These are phyloP conservation scores for Cranoglanis bouderius DNA, from an alignment of 2,113 vertebrate genomes.

Conservation along the genomic window DNA sequence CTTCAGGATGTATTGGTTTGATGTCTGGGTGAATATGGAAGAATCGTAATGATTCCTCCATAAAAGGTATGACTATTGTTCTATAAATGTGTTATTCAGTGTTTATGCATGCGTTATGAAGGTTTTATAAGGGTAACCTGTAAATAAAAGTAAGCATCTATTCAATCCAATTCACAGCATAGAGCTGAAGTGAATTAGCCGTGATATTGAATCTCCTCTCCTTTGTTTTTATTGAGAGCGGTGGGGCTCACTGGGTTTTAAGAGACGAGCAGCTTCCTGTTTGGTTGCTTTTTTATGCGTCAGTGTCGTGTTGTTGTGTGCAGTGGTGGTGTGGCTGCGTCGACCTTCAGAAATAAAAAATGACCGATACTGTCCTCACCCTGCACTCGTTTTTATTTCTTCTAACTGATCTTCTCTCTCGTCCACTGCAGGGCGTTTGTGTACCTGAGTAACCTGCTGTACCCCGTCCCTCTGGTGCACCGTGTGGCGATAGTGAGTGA, in stretches of 20 bases:
- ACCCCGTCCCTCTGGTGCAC: constrained; percentile 93
- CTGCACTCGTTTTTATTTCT: background rate
- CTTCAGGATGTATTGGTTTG: background rate
- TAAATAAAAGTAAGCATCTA: background rate
- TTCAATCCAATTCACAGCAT: background rate
- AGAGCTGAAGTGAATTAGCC: background rate
- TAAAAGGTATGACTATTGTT: background rate
- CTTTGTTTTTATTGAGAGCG: background rate
- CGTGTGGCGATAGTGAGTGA: constrained; percentile 96
- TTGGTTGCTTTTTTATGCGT: constrained; percentile 73
- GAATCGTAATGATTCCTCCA: background rate
- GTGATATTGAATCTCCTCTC: background rate
- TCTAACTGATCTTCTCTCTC: constrained; percentile 9
- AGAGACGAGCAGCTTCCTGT: constrained; percentile 54
- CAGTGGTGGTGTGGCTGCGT: constrained; percentile 40
- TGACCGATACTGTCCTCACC: background rate
- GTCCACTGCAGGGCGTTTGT: constrained; percentile 86
- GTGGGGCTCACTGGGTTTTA: background rate
- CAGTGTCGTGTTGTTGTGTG: constrained; percentile 64
- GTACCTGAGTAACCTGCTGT: constrained; percentile 97
- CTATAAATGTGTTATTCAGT: background rate
- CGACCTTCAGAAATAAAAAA: background rate
- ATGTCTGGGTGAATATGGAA: background rate
- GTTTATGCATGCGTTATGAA: constrained; percentile 16
- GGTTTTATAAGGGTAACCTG: background rate